These are phyloP conservation scores for Xenus cinereus DNA, from an alignment of 2,113 vertebrate species.

Conservation along the genomic window DNA sequence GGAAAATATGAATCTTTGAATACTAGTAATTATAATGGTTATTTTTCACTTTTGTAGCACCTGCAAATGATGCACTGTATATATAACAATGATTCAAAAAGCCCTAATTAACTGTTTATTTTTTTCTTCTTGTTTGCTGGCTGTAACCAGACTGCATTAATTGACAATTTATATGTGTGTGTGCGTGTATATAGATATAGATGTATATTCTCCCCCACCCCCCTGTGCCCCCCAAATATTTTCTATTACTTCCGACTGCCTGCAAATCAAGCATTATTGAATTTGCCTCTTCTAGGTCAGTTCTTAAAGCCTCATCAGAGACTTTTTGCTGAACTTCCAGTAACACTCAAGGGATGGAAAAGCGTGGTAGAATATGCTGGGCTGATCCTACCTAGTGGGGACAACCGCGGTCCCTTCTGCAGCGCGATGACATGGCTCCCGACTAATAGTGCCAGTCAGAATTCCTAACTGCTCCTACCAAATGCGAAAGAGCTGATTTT, in stretches of 20 bases:
- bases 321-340: constrained; percentile 34
- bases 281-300: constrained; percentile 25
- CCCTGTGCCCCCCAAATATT: neutral
- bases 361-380: neutral
- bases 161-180: constrained; percentile 73
- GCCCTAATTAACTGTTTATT: constrained; percentile 83
- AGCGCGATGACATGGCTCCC: constrained; percentile 41
- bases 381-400: constrained; percentile 44
- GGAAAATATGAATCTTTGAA: constrained; percentile 96
- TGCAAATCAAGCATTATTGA: constrained; percentile 60
- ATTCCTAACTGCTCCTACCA: constrained; percentile 74
- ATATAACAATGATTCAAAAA: constrained; percentile 83
- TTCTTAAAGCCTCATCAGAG: constrained; percentile 42
- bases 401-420: constrained; percentile 6
- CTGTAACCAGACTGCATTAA: constrained; percentile 80
- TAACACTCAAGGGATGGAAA: neutral
- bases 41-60: constrained; percentile 99
- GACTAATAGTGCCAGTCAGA: constrained; percentile 74
- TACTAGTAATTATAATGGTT: constrained; percentile 99
- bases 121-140: constrained; percentile 76
- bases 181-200: constrained; percentile 61
- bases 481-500: constrained; percentile 68
- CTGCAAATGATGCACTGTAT: constrained; percentile 84
- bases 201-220: neutral
- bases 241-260: constrained; percentile 58